A percentile compares a stretch with the other conserved stretches of the same genome.
phyloP scores from a whole-genome alignment of 2,797 vertebrate genomes.

The Erethizon dorsatum region DNA sequence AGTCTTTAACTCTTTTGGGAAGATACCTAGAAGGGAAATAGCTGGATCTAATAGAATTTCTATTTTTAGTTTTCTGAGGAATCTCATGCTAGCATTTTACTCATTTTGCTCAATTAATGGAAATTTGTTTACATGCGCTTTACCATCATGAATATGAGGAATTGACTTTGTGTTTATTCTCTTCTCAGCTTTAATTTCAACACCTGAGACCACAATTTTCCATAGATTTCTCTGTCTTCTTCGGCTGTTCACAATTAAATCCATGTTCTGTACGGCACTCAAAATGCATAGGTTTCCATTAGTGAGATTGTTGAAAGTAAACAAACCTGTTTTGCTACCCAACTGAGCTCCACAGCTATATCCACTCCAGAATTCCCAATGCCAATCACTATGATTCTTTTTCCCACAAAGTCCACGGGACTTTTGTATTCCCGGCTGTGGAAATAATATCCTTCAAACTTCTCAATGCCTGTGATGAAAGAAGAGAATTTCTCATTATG shows the following conservation, averaged over 20 bases:
- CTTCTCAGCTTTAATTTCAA: neutral
- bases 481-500: neutral
- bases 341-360: slow-evolving; percentile 94
- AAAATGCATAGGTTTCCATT: rapidly evolving
- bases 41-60: neutral
- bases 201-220: neutral
- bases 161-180: neutral
- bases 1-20: neutral
- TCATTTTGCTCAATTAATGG: neutral
- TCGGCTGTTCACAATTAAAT: neutral
- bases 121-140: neutral
- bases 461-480: slow-evolving; percentile 90
- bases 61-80: neutral
- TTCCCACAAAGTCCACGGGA: slow-evolving; percentile 88
- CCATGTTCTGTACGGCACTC: neutral
- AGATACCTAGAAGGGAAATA: neutral
- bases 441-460: slow-evolving; percentile 90
- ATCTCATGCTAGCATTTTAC: neutral
- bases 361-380: slow-evolving; percentile 95
- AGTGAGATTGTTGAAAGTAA: neutral
- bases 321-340: slow-evolving; percentile 91
- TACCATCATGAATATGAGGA: too few relatives aligned
- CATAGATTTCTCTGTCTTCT: neutral
- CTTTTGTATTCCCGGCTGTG: slow-evolving; percentile 95
- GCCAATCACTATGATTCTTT: slow-evolving; percentile 93